phyloP scores from a whole-genome alignment of 2,888 invertebrate species.

The Pachydiplax longipennis region DNA sequence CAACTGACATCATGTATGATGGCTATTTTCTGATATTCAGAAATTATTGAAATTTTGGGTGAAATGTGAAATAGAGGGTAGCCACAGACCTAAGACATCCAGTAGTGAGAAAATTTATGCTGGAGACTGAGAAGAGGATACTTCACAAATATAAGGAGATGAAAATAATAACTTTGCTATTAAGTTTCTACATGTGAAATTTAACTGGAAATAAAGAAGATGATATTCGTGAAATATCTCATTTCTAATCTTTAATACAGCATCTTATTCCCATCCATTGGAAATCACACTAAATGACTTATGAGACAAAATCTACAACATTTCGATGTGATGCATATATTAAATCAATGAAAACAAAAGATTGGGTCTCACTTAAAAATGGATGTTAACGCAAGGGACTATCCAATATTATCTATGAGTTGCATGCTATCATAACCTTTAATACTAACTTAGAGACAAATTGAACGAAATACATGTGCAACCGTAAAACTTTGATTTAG shows the following conservation, averaged over 20 bases:
- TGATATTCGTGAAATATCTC: neutral
- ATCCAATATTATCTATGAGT: slow-evolving; percentile 29
- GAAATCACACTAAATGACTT: slow-evolving; percentile 4
- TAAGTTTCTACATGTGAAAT: neutral
- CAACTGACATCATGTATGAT: slow-evolving; percentile 3
- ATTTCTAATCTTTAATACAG: neutral
- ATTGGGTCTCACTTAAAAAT: neutral
- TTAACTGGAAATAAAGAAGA: neutral
- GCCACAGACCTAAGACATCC: neutral
- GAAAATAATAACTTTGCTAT: neutral
- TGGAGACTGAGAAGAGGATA: neutral
- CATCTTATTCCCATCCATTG: neutral
- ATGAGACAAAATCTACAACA: neutral
- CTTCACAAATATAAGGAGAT: neutral
- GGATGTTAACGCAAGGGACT: slow-evolving; percentile 28
- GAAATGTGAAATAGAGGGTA: neutral
- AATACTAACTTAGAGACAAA: slow-evolving; percentile 27
- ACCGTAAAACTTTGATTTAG: slow-evolving; percentile 30
- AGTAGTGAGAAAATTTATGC: neutral
- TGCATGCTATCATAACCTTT: slow-evolving; percentile 35
- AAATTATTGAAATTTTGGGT: neutral
- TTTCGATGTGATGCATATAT: neutral
- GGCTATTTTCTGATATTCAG: neutral
- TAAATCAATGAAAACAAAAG: slow-evolving; percentile 3
- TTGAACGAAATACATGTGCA: slow-evolving; percentile 35